phyloP scores from a whole-genome alignment of 1,140 invertebrate genomes.

The Tetranychus urticae region DNA sequence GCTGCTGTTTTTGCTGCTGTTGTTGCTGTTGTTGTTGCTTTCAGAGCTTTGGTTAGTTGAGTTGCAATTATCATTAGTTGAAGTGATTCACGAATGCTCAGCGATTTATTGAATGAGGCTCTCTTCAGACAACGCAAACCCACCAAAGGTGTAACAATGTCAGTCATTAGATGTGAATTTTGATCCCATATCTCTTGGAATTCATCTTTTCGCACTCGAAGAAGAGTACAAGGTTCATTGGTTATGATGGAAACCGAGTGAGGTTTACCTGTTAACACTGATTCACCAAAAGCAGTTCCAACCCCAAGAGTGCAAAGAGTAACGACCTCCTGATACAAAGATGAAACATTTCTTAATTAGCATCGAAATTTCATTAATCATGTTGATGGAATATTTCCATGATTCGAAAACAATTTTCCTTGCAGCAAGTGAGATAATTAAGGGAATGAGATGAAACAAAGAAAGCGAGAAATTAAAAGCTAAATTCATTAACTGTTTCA shows the following conservation, averaged over 20 bases:
- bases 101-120: neutral
- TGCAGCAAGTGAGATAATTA: too few species aligned
- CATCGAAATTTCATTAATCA: too few species aligned
- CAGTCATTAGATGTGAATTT: constrained; percentile 15
- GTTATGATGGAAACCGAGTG: constrained; percentile 45
- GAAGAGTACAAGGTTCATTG: constrained; percentile 41
- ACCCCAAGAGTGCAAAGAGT: constrained; percentile 40
- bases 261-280: constrained; percentile 40
- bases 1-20: too few species aligned
- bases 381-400: too few species aligned
- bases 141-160: constrained; percentile 13
- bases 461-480: too few species aligned
- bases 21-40: neutral
- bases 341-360: too few species aligned
- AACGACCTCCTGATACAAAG: constrained; percentile 27
- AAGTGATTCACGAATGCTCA: neutral
- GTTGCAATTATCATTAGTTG: neutral
- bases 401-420: too few species aligned
- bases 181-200: constrained; percentile 35
- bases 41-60: neutral
- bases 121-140: neutral
- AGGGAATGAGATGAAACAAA: too few species aligned
- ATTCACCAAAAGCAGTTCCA: constrained; percentile 52
- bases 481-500: too few species aligned
- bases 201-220: constrained; percentile 45